A percentile compares a stretch with the other conserved stretches of the same genome.
These are phyloP conservation scores for Cossypha heuglini DNA, from an alignment of 2,797 vertebrate genomes.

Conservation along the genomic window DNA sequence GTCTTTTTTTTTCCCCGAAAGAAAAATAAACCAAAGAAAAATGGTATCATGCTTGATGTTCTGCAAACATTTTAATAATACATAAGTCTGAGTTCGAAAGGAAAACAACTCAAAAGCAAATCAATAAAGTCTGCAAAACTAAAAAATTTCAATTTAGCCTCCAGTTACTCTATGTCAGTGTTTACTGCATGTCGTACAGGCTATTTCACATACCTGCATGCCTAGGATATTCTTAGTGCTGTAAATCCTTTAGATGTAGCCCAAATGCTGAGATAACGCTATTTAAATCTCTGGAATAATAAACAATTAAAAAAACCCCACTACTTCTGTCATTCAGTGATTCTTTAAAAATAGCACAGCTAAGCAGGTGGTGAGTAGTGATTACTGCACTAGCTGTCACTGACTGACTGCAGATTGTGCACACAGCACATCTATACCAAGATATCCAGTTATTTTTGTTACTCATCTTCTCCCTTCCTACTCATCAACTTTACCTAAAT, in stretches of 20 bases:
- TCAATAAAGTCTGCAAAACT: background rate
- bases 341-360: slow-evolving; percentile 29
- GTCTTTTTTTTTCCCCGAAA: background rate
- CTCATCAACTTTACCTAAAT: slow-evolving; percentile 7
- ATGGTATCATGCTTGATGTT: background rate
- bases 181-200: background rate
- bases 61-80: slow-evolving; percentile 47
- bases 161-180: background rate
- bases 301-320: background rate
- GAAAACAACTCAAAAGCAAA: slow-evolving; percentile 25
- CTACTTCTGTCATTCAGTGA: slow-evolving; percentile 19
- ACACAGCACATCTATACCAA: slow-evolving; percentile 14
- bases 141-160: slow-evolving; percentile 18
- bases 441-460: slow-evolving; percentile 34
- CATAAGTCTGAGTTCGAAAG: slow-evolving; percentile 17
- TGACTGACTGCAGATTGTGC: background rate
- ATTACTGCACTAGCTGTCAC: background rate
- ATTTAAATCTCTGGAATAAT: slow-evolving; percentile 31
- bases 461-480: slow-evolving; percentile 33
- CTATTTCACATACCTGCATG: background rate
- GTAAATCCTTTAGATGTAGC: slow-evolving; percentile 24
- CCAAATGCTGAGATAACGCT: slow-evolving; percentile 3
- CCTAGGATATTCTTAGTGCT: slow-evolving; percentile 32
- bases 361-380: slow-evolving; percentile 51
- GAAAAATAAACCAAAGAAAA: slow-evolving; percentile 19